A percentile compares a stretch with the other conserved stretches of the same genome.
phyloP scores from a whole-genome alignment of 30 jellyfish, hydroid and myxozoan genomes.

The Aurelia coerulea region DNA sequence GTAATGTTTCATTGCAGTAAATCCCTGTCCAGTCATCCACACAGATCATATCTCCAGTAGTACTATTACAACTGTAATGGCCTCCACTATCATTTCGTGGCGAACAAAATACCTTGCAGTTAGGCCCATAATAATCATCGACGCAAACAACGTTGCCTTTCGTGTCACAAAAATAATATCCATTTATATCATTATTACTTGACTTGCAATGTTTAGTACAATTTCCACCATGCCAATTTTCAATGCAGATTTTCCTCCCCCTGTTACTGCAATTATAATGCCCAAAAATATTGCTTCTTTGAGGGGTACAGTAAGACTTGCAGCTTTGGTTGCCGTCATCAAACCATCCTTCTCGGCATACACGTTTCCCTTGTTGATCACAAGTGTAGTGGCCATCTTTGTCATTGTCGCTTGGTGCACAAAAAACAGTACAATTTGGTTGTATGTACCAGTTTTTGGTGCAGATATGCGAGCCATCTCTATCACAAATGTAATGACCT shows the following conservation, averaged over 20 bases:
- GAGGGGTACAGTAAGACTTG: constrained; percentile 17
- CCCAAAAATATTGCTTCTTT: constrained; percentile 16
- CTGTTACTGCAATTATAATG: constrained; percentile 49
- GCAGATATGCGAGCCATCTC: constrained; percentile 7
- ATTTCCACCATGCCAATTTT: constrained; percentile 43
- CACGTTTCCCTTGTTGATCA: constrained; percentile 17
- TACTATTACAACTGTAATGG: constrained; percentile 32
- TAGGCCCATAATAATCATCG: constrained; percentile 34
- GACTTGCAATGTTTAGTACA: constrained; percentile 43
- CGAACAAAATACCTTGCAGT: constrained; percentile 32
- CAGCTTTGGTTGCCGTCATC: constrained; percentile 17
- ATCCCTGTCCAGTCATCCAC: constrained; percentile 32
- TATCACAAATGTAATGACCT: constrained; percentile 55
- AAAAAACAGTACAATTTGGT: background rate
- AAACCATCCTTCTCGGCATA: constrained; percentile 51
- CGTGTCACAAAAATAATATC: constrained; percentile 6
- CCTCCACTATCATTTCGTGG: constrained; percentile 45
- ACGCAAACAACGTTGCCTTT: constrained; percentile 24
- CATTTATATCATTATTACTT: constrained; percentile 3
- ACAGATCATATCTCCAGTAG: constrained; percentile 40
- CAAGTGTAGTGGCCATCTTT: constrained; percentile 46
- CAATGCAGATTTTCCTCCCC: constrained; percentile 45
- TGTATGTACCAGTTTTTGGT: background rate
- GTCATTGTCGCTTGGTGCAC: constrained; percentile 31
- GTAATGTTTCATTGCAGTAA: constrained; percentile 29